Base-by-base conservation (phyloP, 2,797 vertebrate genomes). In the Lepilemur septentrionalis region DNA sequence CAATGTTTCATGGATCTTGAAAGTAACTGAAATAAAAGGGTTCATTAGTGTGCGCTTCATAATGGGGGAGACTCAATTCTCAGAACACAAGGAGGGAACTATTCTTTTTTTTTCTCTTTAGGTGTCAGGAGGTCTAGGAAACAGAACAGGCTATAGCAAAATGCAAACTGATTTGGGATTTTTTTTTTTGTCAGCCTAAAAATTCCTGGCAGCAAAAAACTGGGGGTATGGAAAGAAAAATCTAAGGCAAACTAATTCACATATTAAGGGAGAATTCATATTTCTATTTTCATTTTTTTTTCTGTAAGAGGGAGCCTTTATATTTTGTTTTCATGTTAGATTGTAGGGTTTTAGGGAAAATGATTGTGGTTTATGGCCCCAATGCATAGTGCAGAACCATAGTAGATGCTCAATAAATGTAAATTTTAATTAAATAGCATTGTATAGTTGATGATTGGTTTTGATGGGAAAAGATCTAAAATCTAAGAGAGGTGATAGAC, bases 1-100 rank as follows among this genome's bases (percentile, higher is more conserved):
- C 75, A 91, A 50, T 87, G 80, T 80, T 93, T 87, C 65, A 43
- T 46, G 94, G 78, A 84, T 87, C 91, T 95, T 85, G 81, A 87
- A 95, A 85, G 92, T 92, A 96, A 76, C 61, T 82, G 85, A 94
- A 96, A 94, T 72, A 89, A 93, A 97, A 97, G 52, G 2, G n/a
- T 72, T 91, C 69, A 76, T 91, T 82, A 76, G 59, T 6, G 32
- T 72, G n/a, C 55, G 61, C 69, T 65, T 96, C 93, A 86, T 92
- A 90, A 89, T 65, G 32, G 61, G 32, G 28, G 73, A 91, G 85
- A 52, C 41, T 83, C 85, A 67, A 67, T 88, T 92, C 96, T 91
- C 85, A 85, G 84, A 94, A 63, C 55, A 28, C 50, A 91, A 89
- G 94, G 89, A 93, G 67, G 76, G 38, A 90, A 52, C 55, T 78